Base-by-base conservation (phyloP, 2,888 invertebrate genomes). In the Sesia apiformis region DNA sequence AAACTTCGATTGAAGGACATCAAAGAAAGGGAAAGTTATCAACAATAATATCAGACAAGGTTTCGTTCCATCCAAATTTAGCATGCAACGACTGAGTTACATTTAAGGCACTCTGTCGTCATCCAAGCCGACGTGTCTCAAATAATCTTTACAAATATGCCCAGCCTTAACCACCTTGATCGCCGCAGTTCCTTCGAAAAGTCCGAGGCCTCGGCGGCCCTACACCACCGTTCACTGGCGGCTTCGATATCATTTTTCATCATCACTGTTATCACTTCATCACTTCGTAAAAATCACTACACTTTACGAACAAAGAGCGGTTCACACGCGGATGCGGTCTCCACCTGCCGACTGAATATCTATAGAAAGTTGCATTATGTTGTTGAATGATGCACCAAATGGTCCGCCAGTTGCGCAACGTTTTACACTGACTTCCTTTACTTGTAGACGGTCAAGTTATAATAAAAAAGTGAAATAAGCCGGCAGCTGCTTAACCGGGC, bases 111-210 rank as follows among this genome's bases (percentile, higher is more conserved):
- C 54, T 60, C 60, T 61, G 56, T 51, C 61, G 63, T 65, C 62
- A 60, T 59, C 23, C 23, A 23, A 23, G 23, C 23, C 23, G 23
- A 23, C 23, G 23, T 23, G 23, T 23, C 23, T 23, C 23, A 23
- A 23, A 23, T 23, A 23, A 23, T 23, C 23, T 23, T 23, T 23
- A 23, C 23, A 23, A 23, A 23, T 23, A 23, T 23, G 23, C 1
- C 23, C 57, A 69, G 69, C 69, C 68, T 74, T 70, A 63, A 76
- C 74, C 78, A 90, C 90, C 90, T 90, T 90, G 89, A 74, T 92
- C 92, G 69, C 91, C 92, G 64, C 91, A 90, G 71, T 91, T 90
- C 70, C 90, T 81, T 64, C 92, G 84, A 55, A 90, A 87, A 66
- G 88, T 90, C 71, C 88, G 78, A 59, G 87, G 87, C 76, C 86